Evolutionary conservation across 2,797 vertebrate species (phyloP).

Genomic region (Leptodactylus fallax): DNA sequence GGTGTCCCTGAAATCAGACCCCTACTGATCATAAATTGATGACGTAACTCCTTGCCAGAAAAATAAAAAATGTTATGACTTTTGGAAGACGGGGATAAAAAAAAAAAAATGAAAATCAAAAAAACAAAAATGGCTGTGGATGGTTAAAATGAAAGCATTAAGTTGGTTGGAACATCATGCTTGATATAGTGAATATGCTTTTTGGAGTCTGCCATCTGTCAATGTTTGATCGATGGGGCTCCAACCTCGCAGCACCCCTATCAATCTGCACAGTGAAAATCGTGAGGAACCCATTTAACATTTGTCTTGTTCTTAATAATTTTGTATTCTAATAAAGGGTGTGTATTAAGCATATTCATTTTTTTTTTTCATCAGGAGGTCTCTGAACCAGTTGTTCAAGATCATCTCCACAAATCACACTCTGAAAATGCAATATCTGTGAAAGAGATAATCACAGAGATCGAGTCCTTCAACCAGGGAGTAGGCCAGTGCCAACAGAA

Average conservation of each 20-base stretch:
- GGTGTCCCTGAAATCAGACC: no score
- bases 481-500: slow-evolving; percentile 74
- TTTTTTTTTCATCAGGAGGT: slow-evolving; percentile 67
- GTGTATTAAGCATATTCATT: not conserved
- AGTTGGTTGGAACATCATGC: not conserved
- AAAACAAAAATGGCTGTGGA: no score
- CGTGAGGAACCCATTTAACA: not conserved
- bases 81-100: no score
- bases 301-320: not conserved
- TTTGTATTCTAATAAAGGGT: not conserved
- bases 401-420: slow-evolving; percentile 72
- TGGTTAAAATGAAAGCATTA: not conserved
- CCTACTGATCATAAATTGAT: no score
- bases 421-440: slow-evolving; percentile 88
- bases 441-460: slow-evolving; percentile 91
- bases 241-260: no score
- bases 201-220: not conserved
- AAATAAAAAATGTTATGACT: no score
- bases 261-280: not conserved
- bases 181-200: not conserved
- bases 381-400: slow-evolving; percentile 69
- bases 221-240: not conserved
- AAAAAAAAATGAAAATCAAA: no score
- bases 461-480: slow-evolving; percentile 89
- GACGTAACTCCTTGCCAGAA: no score